A percentile compares a stretch with the other conserved stretches of the same genome.
Evolutionary conservation across 23 tunicate species (phyloP).

Genomic region (Styela plicata): DNA sequence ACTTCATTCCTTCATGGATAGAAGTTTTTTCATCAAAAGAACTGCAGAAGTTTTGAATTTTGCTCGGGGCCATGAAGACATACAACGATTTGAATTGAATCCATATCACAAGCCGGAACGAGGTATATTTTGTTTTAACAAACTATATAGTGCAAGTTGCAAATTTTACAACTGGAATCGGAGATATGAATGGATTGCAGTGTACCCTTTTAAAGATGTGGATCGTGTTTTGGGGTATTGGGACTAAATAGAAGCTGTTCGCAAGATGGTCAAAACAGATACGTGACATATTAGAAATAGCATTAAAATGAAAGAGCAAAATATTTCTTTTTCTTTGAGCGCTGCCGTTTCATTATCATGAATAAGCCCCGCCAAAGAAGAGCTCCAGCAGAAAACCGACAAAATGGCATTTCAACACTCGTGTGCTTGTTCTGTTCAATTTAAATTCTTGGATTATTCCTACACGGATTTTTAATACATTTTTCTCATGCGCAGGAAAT

Average conservation of each 20-base stretch:
- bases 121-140: not conserved
- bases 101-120: not conserved
- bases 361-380: no score
- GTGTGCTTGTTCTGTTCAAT: no score
- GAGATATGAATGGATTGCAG: not conserved
- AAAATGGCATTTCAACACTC: no score
- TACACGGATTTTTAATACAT: not conserved
- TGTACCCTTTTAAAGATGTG: not conserved
- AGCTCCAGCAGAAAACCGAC: no score
- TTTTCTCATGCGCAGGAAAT: not conserved
- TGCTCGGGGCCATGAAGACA: slow-evolving; percentile 11
- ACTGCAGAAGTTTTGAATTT: slow-evolving; percentile 22
- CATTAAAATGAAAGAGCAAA: no score
- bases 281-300: no score
- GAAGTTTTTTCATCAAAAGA: slow-evolving; percentile 17
- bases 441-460: no score
- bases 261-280: no score
- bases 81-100: not conserved
- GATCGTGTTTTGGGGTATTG: not conserved
- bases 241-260: no score
- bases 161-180: not conserved
- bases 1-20: slow-evolving; percentile 2
- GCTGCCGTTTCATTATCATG: no score
- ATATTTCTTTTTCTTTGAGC: no score
- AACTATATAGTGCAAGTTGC: no score